These are phyloP conservation scores for Saccopteryx bilineata DNA, from an alignment of 2,113 vertebrate species.

Conservation along the genomic window DNA sequence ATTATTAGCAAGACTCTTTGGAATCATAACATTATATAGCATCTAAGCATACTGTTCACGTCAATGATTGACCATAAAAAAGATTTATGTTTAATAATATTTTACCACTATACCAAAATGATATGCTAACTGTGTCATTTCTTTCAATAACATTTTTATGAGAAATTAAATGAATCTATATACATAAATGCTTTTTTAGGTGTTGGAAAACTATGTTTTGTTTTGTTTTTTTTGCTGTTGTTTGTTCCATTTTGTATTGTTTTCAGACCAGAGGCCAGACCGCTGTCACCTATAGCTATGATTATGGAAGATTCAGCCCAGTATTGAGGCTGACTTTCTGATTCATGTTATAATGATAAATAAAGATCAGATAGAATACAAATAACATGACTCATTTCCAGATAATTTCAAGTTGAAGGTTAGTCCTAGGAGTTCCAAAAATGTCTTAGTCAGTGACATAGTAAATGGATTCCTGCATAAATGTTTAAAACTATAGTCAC, in stretches of 20 bases:
- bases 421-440: slow-evolving; percentile 67
- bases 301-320: background rate
- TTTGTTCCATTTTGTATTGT: background rate
- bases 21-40: background rate
- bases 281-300: background rate
- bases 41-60: background rate
- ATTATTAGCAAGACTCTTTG: background rate
- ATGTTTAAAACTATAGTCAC: slow-evolving; percentile 51
- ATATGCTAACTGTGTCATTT: background rate
- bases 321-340: background rate
- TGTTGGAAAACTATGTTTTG: background rate
- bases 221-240: background rate
- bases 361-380: slow-evolving; percentile 25
- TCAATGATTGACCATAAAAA: background rate
- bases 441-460: slow-evolving; percentile 35
- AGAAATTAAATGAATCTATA: background rate
- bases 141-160: slow-evolving; percentile 35
- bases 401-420: slow-evolving; percentile 71
- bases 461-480: slow-evolving; percentile 59
- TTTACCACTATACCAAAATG: background rate
- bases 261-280: background rate
- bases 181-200: background rate
- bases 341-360: slow-evolving; percentile 49
- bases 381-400: slow-evolving; percentile 57
- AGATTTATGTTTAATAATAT: background rate